Percentiles rank a stretch among this genome's conserved stretches.
phyloP scores from a whole-genome alignment of 2,888 invertebrate genomes.

The Thecophora atra region DNA sequence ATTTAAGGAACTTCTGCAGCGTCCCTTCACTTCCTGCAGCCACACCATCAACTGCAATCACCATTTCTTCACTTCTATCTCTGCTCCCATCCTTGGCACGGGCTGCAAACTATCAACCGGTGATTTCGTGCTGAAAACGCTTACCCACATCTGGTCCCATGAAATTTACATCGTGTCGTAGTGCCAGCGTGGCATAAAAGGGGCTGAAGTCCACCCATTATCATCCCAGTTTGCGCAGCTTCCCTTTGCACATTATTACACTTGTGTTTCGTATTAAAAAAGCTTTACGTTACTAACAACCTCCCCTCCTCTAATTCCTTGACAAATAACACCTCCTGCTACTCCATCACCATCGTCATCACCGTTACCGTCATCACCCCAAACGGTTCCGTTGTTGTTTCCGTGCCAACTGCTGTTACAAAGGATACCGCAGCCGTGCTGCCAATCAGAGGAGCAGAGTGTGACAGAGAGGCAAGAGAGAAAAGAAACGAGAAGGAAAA shows the following conservation, averaged over 20 bases:
- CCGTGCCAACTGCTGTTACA: too few species aligned
- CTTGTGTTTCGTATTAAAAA: background rate
- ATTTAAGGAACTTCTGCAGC: background rate
- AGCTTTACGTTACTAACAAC: too few species aligned
- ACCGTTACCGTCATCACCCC: too few species aligned
- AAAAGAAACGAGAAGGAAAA: too few species aligned
- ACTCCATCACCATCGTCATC: too few species aligned
- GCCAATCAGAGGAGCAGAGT: too few species aligned
- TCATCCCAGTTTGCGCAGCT: background rate
- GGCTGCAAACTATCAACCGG: background rate
- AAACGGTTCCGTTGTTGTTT: too few species aligned
- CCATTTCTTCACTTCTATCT: background rate
- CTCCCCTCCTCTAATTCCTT: too few species aligned
- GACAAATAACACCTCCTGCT: too few species aligned
- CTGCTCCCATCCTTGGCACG: background rate
- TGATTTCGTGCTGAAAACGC: background rate
- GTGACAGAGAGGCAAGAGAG: too few species aligned
- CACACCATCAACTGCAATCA: too few species aligned
- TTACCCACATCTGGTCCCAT: background rate
- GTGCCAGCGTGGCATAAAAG: background rate
- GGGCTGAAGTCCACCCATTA: background rate
- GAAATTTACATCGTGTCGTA: background rate
- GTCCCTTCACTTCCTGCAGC: background rate
- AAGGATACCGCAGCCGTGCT: too few species aligned
- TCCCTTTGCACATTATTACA: background rate